Evolutionary conservation across 2,797 vertebrate species (phyloP).

Genomic region (Smutsia temminckii): DNA sequence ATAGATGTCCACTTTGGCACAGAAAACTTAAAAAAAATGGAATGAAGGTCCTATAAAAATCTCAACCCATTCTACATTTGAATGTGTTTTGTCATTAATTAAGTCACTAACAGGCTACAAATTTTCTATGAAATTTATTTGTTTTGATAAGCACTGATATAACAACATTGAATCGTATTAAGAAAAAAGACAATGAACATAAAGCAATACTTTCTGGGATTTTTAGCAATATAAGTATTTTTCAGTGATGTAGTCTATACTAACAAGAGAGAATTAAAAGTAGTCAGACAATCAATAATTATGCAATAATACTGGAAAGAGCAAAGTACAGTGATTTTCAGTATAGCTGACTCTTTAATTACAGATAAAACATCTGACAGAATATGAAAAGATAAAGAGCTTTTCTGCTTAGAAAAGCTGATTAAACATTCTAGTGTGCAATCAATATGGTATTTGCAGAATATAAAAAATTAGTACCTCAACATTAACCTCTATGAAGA

Average conservation of each 20-base stretch:
- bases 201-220: background rate
- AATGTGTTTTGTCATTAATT: constrained; percentile 23
- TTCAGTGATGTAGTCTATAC: background rate
- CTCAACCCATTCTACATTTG: background rate
- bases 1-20: background rate
- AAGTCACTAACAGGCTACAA: background rate
- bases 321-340: constrained; percentile 35
- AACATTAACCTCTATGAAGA: constrained; percentile 57
- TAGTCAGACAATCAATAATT: constrained; percentile 47
- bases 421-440: constrained; percentile 61
- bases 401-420: constrained; percentile 60
- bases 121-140: background rate
- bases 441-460: constrained; percentile 73
- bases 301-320: background rate
- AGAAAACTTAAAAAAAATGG: background rate
- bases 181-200: background rate
- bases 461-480: constrained; percentile 64
- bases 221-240: constrained; percentile 25
- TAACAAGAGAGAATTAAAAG: constrained; percentile 47
- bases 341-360: constrained; percentile 51
- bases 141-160: background rate
- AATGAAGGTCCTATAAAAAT: background rate
- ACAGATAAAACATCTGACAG: constrained; percentile 49
- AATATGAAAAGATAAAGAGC: constrained; percentile 52
- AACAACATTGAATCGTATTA: background rate